Conservation (phyloP, 2,113 vertebrate genomes). For the Pseudorasbora parva region DNA sequence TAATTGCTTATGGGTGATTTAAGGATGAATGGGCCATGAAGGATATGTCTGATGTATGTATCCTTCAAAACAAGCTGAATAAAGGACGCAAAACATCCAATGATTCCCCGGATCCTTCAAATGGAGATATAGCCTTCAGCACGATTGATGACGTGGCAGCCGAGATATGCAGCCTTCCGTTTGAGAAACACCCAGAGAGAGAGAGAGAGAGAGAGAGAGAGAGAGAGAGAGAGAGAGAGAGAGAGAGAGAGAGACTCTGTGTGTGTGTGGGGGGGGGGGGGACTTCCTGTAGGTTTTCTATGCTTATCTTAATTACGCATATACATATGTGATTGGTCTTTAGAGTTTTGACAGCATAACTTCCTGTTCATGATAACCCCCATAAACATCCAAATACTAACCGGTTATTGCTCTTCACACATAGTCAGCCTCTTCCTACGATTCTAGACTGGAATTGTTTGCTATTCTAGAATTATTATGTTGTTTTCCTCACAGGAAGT, state of each 20-base stretch:
- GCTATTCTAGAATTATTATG: conserved; percentile 21
- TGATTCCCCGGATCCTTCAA: too few relatives aligned
- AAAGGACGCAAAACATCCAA: too few relatives aligned
- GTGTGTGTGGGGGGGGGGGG: too few relatives aligned
- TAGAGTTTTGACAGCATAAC: conserved; percentile 35
- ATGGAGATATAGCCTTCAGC: too few relatives aligned
- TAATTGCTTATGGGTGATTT: too few relatives aligned
- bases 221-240: neutral
- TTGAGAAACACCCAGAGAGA: too few relatives aligned
- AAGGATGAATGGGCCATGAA: too few relatives aligned
- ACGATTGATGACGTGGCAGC: too few relatives aligned
- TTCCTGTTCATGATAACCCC: conserved; percentile 37
- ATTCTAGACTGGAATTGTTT: conserved; percentile 28
- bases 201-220: neutral
- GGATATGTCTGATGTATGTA: too few relatives aligned
- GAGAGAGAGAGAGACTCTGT: neutral
- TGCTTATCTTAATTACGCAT: conserved; percentile 33
- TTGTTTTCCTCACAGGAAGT: neutral
- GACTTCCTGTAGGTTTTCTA: conserved; percentile 22
- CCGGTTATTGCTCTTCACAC: neutral
- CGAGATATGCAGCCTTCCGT: too few relatives aligned
- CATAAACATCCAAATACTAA: conserved; percentile 37
- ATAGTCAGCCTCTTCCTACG: conserved; percentile 22
- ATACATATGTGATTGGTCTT: conserved; percentile 41
- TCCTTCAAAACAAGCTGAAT: too few relatives aligned